These are phyloP conservation scores for Heliconius charithonia DNA, from an alignment of 2,888 invertebrate species.

Conservation along the genomic window DNA sequence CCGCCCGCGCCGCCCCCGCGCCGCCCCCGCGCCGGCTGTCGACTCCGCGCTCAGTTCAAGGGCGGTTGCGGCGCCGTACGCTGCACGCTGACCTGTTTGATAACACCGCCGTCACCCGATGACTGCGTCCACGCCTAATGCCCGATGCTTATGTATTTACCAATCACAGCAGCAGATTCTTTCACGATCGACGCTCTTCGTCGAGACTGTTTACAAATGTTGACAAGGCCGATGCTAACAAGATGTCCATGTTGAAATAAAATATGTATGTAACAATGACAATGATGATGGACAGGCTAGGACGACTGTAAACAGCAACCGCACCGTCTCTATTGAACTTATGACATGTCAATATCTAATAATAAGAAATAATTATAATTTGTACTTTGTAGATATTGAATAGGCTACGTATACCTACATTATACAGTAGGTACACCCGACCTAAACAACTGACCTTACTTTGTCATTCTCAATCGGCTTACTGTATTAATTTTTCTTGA, in stretches of 20 bases:
- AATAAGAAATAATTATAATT: not conserved
- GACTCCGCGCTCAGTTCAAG: conserved; percentile 72
- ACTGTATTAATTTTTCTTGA: not conserved
- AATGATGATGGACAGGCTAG: conserved; percentile 25
- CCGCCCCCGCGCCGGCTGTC: conserved; percentile 54
- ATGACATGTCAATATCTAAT: not conserved
- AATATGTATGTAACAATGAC: conserved; percentile 18
- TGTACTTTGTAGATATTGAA: not conserved
- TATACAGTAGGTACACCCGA: not conserved
- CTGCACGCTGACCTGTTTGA: conserved; percentile 70
- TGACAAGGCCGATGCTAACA: conserved; percentile 36
- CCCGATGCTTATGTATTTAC: conserved; percentile 45
- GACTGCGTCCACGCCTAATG: conserved; percentile 44
- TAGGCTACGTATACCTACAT: not conserved
- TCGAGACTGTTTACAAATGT: conserved; percentile 23
- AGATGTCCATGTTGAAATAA: conserved; percentile 30
- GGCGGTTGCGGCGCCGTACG: conserved; percentile 71
- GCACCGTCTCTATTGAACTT: not conserved
- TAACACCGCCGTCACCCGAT: conserved; percentile 50
- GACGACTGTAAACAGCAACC: conserved; percentile 13
- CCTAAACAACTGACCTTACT: no score
- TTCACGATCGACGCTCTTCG: conserved; percentile 23
- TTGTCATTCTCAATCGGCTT: no score
- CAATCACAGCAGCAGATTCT: conserved; percentile 51
- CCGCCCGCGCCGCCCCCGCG: conserved; percentile 62